A percentile compares a stretch with the other conserved stretches of the same genome.
Evolutionary conservation across 2,888 invertebrate species (phyloP).

Genomic region (Fabriciana adippe): DNA sequence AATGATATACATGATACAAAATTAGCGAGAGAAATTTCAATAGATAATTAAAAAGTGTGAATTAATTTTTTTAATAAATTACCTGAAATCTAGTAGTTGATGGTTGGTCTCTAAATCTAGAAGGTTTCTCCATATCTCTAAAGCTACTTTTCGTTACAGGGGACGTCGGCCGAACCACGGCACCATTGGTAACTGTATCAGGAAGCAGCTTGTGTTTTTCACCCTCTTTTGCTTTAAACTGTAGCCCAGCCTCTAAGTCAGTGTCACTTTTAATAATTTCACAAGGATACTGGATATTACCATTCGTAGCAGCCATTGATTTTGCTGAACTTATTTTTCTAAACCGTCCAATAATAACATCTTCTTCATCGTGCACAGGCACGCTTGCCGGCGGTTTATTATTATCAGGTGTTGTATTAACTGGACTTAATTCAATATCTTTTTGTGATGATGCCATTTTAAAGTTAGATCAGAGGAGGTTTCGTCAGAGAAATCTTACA

Average conservation of each 20-base stretch:
- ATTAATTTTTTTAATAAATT: conserved; percentile 6
- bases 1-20: too few relatives aligned
- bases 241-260: conserved; percentile 67
- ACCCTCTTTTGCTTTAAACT: conserved; percentile 59
- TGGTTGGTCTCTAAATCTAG: conserved; percentile 83
- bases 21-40: too few relatives aligned
- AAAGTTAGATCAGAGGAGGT: conserved; percentile 14
- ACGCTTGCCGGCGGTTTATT: conserved; percentile 45
- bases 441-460: conserved; percentile 67
- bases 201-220: conserved; percentile 64
- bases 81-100: conserved; percentile 85
- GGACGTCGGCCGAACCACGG: conserved; percentile 50
- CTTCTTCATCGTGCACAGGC: conserved; percentile 68
- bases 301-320: conserved; percentile 79
- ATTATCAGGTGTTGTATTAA: conserved; percentile 54
- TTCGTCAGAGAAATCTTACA: conserved; percentile 13
- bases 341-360: conserved; percentile 77
- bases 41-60: too few relatives aligned
- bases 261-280: conserved; percentile 59
- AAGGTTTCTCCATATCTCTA: conserved; percentile 83
- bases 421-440: conserved; percentile 72
- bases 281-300: conserved; percentile 71
- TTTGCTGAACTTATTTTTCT: conserved; percentile 79
- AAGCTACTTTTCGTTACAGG: conserved; percentile 83
- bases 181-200: conserved; percentile 52